Percentiles rank a stretch among this genome's conserved stretches.
These are phyloP conservation scores for Bedellia somnulentella DNA, from an alignment of 2,888 invertebrate species.

Conservation along the genomic window DNA sequence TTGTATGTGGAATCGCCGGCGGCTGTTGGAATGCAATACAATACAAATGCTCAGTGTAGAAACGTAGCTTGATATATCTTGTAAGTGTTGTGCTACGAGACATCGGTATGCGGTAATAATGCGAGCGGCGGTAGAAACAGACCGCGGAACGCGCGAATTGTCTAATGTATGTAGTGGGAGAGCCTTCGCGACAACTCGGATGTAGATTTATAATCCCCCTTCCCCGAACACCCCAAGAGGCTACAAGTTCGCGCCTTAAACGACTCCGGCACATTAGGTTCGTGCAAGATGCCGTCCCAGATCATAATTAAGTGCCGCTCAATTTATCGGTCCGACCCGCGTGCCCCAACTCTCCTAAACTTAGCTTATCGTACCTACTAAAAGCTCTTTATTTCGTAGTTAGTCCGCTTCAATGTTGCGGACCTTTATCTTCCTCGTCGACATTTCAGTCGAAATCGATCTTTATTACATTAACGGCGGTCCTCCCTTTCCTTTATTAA, in stretches of 20 bases:
- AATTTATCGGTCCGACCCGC: slow-evolving; percentile 59
- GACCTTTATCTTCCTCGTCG: slow-evolving; percentile 32
- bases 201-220: slow-evolving; percentile 58
- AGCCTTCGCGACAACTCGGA: no score
- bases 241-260: slow-evolving; percentile 58
- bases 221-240: no score
- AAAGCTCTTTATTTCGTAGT: slow-evolving; percentile 58
- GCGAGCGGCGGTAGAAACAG: slow-evolving; percentile 1
- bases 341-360: slow-evolving; percentile 53
- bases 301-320: slow-evolving; percentile 62
- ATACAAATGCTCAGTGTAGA: slow-evolving; percentile 2
- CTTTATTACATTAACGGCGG: no score
- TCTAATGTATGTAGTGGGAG: no score
- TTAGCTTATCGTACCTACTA: slow-evolving; percentile 55
- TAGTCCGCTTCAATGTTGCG: slow-evolving; percentile 42
- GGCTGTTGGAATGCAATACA: slow-evolving; percentile 1
- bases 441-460: slow-evolving; percentile 15
- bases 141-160: neutral
- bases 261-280: slow-evolving; percentile 58
- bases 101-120: slow-evolving; percentile 5
- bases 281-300: slow-evolving; percentile 60
- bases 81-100: slow-evolving; percentile 1
- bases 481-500: no score
- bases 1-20: no score
- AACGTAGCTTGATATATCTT: slow-evolving; percentile 1